phyloP scores from a whole-genome alignment of 2,113 vertebrate species.

The Rhinichthys klamathensis region DNA sequence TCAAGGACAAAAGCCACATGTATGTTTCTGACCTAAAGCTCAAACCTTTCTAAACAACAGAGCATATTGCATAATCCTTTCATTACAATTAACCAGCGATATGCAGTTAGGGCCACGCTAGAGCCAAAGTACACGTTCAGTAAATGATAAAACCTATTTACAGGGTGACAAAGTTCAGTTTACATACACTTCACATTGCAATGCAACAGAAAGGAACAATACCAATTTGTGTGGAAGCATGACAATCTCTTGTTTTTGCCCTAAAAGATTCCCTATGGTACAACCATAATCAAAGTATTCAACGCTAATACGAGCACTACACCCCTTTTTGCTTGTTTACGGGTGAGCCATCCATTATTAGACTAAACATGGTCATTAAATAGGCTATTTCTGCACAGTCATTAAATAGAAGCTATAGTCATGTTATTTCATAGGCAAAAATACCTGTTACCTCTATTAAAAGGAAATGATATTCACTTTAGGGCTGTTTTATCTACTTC shows the following conservation, averaged over 20 bases:
- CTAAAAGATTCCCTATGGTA: not conserved
- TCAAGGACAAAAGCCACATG: not conserved
- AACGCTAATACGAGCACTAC: not conserved
- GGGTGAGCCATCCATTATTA: not conserved
- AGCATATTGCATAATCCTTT: constrained; percentile 47
- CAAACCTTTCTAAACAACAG: not conserved
- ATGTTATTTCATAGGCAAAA: not conserved
- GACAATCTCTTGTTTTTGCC: not conserved
- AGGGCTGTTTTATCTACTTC: constrained; percentile 1
- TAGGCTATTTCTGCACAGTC: not conserved
- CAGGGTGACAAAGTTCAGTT: constrained; percentile 73
- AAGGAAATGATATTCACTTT: not conserved
- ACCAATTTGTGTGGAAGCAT: not conserved
- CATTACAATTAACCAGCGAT: constrained; percentile 62
- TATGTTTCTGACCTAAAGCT: constrained; percentile 17
- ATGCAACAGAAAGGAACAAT: constrained; percentile 5
- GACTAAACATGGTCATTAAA: constrained; percentile 3
- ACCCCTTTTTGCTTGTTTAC: not conserved
- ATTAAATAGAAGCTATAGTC: not conserved
- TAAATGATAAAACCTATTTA: constrained; percentile 74
- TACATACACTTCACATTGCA: constrained; percentile 37
- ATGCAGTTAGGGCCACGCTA: constrained; percentile 29
- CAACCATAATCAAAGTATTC: constrained; percentile 1
- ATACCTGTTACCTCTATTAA: not conserved
- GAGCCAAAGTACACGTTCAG: constrained; percentile 73